Evolutionary conservation across 2,888 invertebrate genomes (phyloP).

Genomic region (Rhingia campestris): DNA sequence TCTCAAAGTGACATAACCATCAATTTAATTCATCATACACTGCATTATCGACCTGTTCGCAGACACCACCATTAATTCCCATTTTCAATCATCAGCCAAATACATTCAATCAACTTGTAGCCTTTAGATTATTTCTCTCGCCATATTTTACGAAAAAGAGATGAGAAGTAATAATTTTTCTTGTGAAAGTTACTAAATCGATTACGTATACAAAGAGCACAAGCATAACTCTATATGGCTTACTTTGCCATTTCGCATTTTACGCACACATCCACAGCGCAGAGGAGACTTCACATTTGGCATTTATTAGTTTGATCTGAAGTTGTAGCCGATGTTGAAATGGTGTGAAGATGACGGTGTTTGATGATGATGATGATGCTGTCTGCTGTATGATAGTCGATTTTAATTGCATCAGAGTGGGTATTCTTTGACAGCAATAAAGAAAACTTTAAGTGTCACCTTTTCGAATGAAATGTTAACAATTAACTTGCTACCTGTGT

Average conservation of each 20-base stretch:
- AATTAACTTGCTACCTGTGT: neutral
- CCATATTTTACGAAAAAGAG: neutral
- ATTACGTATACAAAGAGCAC: conserved; percentile 1
- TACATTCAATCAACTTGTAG: conserved; percentile 30
- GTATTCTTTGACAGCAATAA: neutral
- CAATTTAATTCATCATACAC: neutral
- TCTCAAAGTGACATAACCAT: neutral
- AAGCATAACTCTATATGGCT: conserved; percentile 12
- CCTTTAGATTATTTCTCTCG: neutral
- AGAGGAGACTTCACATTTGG: conserved; percentile 22
- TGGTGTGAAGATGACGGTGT: neutral
- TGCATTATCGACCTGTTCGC: conserved; percentile 6
- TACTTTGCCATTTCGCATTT: conserved; percentile 1
- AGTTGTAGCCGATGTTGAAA: neutral
- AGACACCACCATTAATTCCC: neutral
- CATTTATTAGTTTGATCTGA: conserved; percentile 12
- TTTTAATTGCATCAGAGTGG: conserved; percentile 16
- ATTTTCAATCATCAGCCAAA: conserved; percentile 5
- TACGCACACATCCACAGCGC: neutral
- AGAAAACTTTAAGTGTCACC: conserved; percentile 5
- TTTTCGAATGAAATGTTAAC: neutral
- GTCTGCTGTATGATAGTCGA: neutral
- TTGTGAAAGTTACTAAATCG: conserved; percentile 29
- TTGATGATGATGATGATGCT: conserved; percentile 7
- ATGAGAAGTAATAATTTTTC: neutral